phyloP scores from a whole-genome alignment of 2,113 vertebrate species.

The Isichthys henryi region DNA sequence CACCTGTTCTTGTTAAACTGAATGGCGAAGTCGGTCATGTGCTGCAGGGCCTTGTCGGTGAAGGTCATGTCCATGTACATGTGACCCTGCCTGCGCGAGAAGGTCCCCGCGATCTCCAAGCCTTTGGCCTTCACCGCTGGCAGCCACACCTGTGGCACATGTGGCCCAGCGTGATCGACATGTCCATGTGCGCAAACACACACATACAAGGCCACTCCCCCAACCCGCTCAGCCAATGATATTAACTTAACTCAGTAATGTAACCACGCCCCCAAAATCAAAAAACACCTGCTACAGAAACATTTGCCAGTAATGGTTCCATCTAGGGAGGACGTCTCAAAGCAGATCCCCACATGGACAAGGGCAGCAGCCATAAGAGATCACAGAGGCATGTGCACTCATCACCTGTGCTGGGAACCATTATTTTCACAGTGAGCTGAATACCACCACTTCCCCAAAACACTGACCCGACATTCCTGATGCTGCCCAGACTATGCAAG shows the following conservation, averaged over 20 bases:
- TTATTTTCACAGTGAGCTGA: not conserved
- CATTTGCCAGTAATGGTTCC: not conserved
- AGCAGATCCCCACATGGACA: not conserved
- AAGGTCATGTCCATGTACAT: slow-evolving; percentile 99
- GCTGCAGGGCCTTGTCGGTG: slow-evolving; percentile 95
- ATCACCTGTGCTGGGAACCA: not conserved
- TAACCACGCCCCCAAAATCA: not conserved
- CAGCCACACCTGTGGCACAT: slow-evolving; percentile 79
- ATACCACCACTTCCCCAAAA: not conserved
- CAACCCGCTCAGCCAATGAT: not conserved
- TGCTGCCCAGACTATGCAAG: not conserved
- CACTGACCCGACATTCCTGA: not conserved
- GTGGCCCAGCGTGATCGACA: not conserved
- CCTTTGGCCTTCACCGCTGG: slow-evolving; percentile 97
- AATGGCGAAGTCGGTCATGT: slow-evolving; percentile 97
- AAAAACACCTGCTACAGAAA: not conserved
- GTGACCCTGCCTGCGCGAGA: slow-evolving; percentile 90
- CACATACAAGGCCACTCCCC: not conserved
- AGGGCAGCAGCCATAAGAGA: not conserved
- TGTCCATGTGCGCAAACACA: not conserved
- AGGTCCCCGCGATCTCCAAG: slow-evolving; percentile 90
- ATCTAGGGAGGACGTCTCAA: not conserved
- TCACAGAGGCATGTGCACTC: not conserved
- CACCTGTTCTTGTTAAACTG: slow-evolving; percentile 99
- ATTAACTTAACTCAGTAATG: not conserved